Conservation (phyloP, 37 sponge, comb jelly and placozoan genomes). For the Haliclona indistincta region DNA sequence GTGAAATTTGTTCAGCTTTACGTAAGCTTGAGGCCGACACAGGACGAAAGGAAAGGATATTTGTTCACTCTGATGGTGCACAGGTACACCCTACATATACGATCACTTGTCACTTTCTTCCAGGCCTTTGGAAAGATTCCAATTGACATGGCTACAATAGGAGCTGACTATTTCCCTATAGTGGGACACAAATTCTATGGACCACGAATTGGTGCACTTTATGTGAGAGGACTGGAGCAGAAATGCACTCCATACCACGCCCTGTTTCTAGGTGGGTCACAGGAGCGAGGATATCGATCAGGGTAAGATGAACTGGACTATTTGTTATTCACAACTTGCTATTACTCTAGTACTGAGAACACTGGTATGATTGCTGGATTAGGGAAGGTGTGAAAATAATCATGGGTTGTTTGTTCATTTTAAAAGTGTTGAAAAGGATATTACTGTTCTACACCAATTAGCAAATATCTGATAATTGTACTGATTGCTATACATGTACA, state of each 20-base stretch:
- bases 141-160: slow-evolving; percentile 58
- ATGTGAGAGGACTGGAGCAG: slow-evolving; percentile 53
- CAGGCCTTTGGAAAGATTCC: slow-evolving; percentile 84
- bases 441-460: too few species aligned
- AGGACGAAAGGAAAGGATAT: background rate
- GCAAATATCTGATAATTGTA: too few species aligned
- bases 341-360: slow-evolving; percentile 87
- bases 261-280: slow-evolving; percentile 82
- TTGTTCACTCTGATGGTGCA: slow-evolving; percentile 53
- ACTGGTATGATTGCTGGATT: slow-evolving; percentile 94
- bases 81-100: slow-evolving; percentile 34
- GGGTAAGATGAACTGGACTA: slow-evolving; percentile 77
- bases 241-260: slow-evolving; percentile 58
- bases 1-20: slow-evolving; percentile 46
- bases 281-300: slow-evolving; percentile 83
- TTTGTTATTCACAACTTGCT: too few species aligned
- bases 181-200: slow-evolving; percentile 98
- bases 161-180: slow-evolving; percentile 84
- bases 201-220: slow-evolving; percentile 87
- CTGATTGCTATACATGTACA: background rate
- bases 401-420: background rate
- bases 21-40: slow-evolving; percentile 6
- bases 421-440: background rate
- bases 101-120: background rate
- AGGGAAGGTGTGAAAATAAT: slow-evolving; percentile 36